phyloP scores from a whole-genome alignment of 2,888 invertebrate species.

The Pseudeuparius sepicola region DNA sequence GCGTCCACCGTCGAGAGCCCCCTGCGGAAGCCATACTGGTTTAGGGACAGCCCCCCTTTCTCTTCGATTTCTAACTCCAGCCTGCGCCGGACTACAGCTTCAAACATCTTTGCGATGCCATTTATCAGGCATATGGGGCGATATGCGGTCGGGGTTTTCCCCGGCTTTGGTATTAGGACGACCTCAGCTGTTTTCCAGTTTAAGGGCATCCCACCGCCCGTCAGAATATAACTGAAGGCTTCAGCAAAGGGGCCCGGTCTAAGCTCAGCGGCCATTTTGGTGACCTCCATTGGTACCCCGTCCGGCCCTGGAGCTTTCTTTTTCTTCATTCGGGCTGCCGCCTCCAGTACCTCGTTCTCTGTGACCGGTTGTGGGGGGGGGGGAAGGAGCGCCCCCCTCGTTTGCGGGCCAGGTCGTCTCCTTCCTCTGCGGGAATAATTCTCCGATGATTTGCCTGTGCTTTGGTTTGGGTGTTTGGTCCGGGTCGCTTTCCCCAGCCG shows the following conservation, averaged over 20 bases:
- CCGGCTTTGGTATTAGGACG: constrained; percentile 4
- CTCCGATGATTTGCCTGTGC: too few relatives aligned
- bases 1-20: constrained; percentile 9
- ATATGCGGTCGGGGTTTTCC: too few relatives aligned
- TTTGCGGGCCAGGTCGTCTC: too few relatives aligned
- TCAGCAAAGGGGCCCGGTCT: background rate
- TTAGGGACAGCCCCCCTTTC: background rate
- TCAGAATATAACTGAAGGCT: background rate
- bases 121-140: constrained; percentile 12
- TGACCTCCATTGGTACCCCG: constrained; percentile 1
- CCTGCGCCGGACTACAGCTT: constrained; percentile 7
- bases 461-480: too few relatives aligned
- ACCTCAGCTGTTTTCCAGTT: background rate
- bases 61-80: constrained; percentile 4
- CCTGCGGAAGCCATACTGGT: constrained; percentile 11
- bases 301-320: too few relatives aligned
- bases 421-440: too few relatives aligned
- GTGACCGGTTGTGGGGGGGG: too few relatives aligned
- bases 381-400: too few relatives aligned
- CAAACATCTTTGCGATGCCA: constrained; percentile 7
- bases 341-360: too few relatives aligned
- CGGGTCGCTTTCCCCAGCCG: too few relatives aligned
- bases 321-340: too few relatives aligned
- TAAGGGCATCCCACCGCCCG: background rate
- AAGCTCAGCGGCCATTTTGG: background rate